A percentile compares a stretch with the other conserved stretches of the same genome.
Conservation (phyloP, 2,888 invertebrate genomes). For the Eucera pruinosa region DNA sequence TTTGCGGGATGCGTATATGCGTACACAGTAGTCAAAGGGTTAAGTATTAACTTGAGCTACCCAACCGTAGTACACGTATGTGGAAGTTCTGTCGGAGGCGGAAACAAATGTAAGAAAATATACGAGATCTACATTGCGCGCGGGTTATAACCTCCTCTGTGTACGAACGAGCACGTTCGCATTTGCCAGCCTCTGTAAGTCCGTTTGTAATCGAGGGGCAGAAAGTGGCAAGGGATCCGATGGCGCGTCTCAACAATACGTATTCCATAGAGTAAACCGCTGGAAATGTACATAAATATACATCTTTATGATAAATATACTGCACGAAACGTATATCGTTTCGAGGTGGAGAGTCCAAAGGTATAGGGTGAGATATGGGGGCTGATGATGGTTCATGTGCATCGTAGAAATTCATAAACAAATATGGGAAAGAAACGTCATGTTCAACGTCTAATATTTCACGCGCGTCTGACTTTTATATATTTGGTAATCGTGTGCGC, state of each 20-base stretch:
- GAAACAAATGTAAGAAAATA: conserved; percentile 58
- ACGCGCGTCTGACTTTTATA: conserved; percentile 20
- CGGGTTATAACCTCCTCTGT: conserved; percentile 61
- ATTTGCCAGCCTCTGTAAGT: conserved; percentile 50
- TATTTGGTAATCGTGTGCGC: conserved; percentile 5
- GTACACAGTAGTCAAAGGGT: too few species aligned
- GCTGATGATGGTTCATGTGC: conserved; percentile 31
- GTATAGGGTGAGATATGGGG: conserved; percentile 6
- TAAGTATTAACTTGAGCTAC: too few species aligned
- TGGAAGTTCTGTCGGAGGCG: too few species aligned
- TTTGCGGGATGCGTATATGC: too few species aligned
- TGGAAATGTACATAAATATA: conserved; percentile 70
- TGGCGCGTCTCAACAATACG: conserved; percentile 60
- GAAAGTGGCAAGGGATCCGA: too few species aligned
- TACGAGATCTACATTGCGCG: conserved; percentile 64
- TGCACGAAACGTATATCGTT: conserved; percentile 49
- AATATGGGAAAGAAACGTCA: conserved; percentile 48
- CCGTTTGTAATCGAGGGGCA: conserved; percentile 51
- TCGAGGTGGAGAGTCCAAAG: conserved; percentile 51
- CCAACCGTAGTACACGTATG: too few species aligned
- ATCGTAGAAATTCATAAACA: conserved; percentile 48
- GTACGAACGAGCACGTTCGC: conserved; percentile 10
- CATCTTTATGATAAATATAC: conserved; percentile 75
- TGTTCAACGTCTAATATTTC: conserved; percentile 54
- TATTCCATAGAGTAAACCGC: conserved; percentile 45